Evolutionary conservation across 1,140 invertebrate species (phyloP), one percentile per base, ranked within the genome.

Genomic region (Xylocopa sonorina): DNA sequence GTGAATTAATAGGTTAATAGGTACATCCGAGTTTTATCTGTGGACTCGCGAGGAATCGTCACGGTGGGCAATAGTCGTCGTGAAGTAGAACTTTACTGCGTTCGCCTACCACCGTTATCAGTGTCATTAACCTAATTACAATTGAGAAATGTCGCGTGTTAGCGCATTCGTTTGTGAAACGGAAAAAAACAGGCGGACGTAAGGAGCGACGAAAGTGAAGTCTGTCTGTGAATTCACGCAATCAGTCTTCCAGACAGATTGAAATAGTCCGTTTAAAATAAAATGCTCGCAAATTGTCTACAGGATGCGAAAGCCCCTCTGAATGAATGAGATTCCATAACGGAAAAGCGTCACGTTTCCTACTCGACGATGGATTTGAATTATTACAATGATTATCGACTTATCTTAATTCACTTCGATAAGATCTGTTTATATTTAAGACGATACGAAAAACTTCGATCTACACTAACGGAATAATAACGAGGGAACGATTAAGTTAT

Each of bases 1-100:
- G 12, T 27, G 55, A 48, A 71, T 77, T 77, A 77, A 77, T 68
- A 58, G 75, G 55, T 62, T 78, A 71, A 78, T 78, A 78, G 55
- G 43, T 60, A 78, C 41, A 69, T 57, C 60, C 69, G 68, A 64
- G 67, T 57, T 72, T 72, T 24, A 51, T 78, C 38, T 53, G 43
- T 58, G 21, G 41, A 21, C 9, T 43, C 29, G n/a, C 43, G 66
- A 69, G 32, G 43, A 77, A 63, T 78, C 38, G 16, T 62, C 32
- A 29, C 66, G 34, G 4, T 4, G 18, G 3, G 9, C 21, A 50
- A n/a, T n/a, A 24, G n/a, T 53, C 32, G 27, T 21, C 46, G 16
- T 16, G n/a, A 55, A 60, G 48, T n/a, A 53, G 34, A n/a, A 43
- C 16, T 58, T 68, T 21, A 21, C 32, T 32, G 14, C 5, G 34